Base-by-base conservation (phyloP, 92 coral and sea anemone genomes). In the Umimayanthus chanpuru region DNA sequence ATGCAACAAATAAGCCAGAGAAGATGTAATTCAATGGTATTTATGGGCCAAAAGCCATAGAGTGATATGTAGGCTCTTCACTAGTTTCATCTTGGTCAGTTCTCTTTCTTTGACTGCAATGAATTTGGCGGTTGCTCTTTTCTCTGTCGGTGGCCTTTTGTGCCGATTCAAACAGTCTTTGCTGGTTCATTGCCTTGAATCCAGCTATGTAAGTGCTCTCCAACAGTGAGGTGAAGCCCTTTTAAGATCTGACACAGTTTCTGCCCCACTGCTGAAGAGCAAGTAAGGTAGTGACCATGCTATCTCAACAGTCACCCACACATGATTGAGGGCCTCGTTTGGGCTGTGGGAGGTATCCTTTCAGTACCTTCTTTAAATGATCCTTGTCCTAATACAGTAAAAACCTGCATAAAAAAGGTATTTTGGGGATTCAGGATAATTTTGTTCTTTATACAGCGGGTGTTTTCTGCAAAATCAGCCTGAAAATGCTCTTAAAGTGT, bases 251-350 rank as follows among this genome's bases (percentile, higher is more conserved):
- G 66, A 81, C 61, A 79, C 12, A 23, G 91, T 74, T 39, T 66
- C 85, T 32, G 91, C 86, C 25, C 90, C 86, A 41, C 86, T 73
- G 75, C 80, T 88, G 86, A 88, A 88, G n/a, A 81, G 83, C 50
- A 82, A 76, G 81, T 84, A 67, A 80, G 80, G 86, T 72, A 88
- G 73, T 72, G 86, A 64, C 21, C 90, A 88, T 70, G 88, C 88
- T 1, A 72, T 83, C 30, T 53, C 47, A 29, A 89, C 91, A 25
- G 79, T 82, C n/a, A n/a, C n/a, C n/a, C n/a, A n/a, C n/a, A 88
- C 71, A 86, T 80, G 90, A 86, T 91, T 91, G 6, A 88, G 77
- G 88, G 91, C 77, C 81, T 91, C 91, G 83, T 91, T 89, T 44
- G 49, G 73, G 67, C 78, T 91, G 6, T 78, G 93, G 20, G 93